Percentiles rank a stretch among this genome's conserved stretches.
These are phyloP conservation scores for Nasua narica DNA, from an alignment of 2,797 vertebrate species.

Conservation along the genomic window DNA sequence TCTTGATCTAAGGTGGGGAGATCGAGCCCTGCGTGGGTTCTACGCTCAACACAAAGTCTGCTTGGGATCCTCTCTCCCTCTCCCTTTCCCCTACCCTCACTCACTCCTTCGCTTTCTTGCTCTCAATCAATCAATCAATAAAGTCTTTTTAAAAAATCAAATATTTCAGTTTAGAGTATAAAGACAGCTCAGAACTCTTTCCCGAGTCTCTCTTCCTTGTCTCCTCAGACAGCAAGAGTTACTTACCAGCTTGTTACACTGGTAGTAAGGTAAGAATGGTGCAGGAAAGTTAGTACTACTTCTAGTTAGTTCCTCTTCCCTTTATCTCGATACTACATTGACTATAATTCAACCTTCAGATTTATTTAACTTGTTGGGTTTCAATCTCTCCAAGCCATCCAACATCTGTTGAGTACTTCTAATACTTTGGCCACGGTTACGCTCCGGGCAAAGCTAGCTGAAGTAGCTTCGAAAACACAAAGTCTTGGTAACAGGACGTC, in stretches of 20 bases:
- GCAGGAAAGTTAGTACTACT: not conserved
- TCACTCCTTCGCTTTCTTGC: not conserved
- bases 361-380: not conserved
- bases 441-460: not conserved
- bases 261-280: not conserved
- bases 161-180: not conserved
- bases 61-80: not conserved
- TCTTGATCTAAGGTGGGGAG: not conserved
- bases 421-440: not conserved
- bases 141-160: not conserved
- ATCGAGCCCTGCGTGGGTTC: not conserved
- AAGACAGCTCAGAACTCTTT: not conserved
- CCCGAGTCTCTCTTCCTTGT: not conserved
- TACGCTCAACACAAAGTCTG: not conserved
- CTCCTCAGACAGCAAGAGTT: not conserved
- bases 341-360: not conserved
- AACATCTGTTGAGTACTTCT: not conserved
- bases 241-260: not conserved
- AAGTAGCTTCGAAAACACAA: not conserved
- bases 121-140: too few relatives aligned
- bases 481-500: not conserved
- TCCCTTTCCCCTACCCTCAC: not conserved
- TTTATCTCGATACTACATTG: not conserved
- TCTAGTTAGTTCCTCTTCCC: not conserved
- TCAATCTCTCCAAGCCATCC: not conserved